phyloP scores from a whole-genome alignment of 1,140 invertebrate genomes.

The Nautilus pompilius region DNA sequence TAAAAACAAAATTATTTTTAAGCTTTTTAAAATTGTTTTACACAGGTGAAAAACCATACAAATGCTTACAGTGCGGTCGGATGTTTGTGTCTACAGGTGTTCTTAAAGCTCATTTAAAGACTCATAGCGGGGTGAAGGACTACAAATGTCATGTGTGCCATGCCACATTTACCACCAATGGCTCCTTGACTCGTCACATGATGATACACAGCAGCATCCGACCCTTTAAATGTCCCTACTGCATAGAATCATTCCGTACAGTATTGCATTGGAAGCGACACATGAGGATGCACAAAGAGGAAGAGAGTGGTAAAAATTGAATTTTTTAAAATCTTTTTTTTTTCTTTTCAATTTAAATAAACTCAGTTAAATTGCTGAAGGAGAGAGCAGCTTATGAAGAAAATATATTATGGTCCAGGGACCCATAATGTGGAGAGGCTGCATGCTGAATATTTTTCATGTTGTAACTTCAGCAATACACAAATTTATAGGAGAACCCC shows the following conservation, averaged over 20 bases:
- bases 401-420: too few relatives aligned
- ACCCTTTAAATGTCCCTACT: slow-evolving; percentile 55
- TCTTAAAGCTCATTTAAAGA: slow-evolving; percentile 48
- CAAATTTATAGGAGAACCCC: too few relatives aligned
- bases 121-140: slow-evolving; percentile 47
- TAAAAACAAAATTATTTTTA: too few relatives aligned
- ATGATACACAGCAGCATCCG: slow-evolving; percentile 37
- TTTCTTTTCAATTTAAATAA: too few relatives aligned
- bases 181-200: slow-evolving; percentile 51
- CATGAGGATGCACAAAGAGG: slow-evolving; percentile 49
- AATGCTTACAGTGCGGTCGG: slow-evolving; percentile 49
- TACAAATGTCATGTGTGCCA: slow-evolving; percentile 48
- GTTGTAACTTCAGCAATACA: too few relatives aligned
- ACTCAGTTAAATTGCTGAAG: too few relatives aligned
- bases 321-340: too few relatives aligned
- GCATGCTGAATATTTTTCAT: too few relatives aligned
- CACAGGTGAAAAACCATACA: slow-evolving; percentile 43
- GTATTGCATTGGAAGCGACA: slow-evolving; percentile 55
- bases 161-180: slow-evolving; percentile 52
- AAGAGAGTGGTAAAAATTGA: slow-evolving; percentile 14
- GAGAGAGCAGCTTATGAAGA: too few relatives aligned
- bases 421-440: too few relatives aligned
- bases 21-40: too few relatives aligned
- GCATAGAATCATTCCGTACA: slow-evolving; percentile 56
- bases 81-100: slow-evolving; percentile 49